phyloP scores from a whole-genome alignment of 2,113 vertebrate genomes.

The Mesitornis unicolor region DNA sequence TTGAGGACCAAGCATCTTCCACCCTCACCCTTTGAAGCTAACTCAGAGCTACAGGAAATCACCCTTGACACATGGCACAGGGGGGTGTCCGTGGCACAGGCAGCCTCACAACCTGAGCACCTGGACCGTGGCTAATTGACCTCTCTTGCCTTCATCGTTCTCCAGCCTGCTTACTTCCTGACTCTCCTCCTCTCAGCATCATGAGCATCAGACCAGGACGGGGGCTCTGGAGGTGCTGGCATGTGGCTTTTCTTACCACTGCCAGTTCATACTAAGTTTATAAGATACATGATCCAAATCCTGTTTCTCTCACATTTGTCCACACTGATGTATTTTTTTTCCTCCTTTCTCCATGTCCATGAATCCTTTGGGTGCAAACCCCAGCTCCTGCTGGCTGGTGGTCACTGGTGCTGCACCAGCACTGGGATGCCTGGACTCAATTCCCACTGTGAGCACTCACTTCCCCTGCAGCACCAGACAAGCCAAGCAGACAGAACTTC shows the following conservation, averaged over 20 bases:
- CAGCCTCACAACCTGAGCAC: background rate
- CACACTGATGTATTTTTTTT: background rate
- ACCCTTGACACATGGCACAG: background rate
- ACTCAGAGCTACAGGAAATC: background rate
- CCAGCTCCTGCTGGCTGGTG: background rate
- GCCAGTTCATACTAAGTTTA: background rate
- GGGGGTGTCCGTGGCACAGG: background rate
- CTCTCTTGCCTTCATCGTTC: background rate
- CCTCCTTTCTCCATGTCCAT: background rate
- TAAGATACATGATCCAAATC: background rate
- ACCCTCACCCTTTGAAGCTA: background rate
- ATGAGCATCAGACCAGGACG: background rate
- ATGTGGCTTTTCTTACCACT: rapidly evolving
- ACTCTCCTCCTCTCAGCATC: background rate
- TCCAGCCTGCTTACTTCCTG: background rate
- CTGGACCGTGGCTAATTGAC: background rate
- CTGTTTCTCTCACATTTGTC: background rate
- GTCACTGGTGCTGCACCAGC: background rate
- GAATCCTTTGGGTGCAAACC: background rate
- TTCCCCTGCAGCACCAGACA: background rate
- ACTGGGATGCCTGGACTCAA: background rate
- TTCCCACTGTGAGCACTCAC: background rate
- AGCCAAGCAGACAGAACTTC: background rate
- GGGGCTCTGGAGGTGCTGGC: background rate
- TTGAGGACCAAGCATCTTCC: background rate